These are phyloP conservation scores for Microctonus brassicae DNA, from an alignment of 2,888 invertebrate genomes.

Conservation along the genomic window DNA sequence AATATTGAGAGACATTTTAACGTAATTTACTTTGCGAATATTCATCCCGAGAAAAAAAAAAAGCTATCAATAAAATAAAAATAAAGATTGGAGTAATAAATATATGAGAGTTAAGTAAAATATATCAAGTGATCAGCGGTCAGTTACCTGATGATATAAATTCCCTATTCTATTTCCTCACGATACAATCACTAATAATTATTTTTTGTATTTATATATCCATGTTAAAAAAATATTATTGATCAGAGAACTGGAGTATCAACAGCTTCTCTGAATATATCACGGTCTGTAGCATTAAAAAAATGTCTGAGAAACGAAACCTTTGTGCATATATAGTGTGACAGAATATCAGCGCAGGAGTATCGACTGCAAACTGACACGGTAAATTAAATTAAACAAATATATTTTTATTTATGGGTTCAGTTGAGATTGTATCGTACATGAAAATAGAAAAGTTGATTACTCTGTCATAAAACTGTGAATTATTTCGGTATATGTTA, in stretches of 20 bases:
- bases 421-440: constrained; percentile 33
- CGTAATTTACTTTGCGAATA: not conserved
- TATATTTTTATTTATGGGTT: not conserved
- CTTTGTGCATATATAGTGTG: not conserved
- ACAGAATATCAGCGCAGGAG: constrained; percentile 52
- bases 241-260: constrained; percentile 63
- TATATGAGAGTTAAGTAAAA: not conserved
- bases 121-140: not conserved
- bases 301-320: constrained; percentile 7
- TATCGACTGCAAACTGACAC: constrained; percentile 53
- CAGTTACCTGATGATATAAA: not conserved
- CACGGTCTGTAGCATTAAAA: not conserved
- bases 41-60: not conserved
- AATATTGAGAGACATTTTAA: not conserved
- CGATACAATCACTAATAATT: not conserved
- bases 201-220: not conserved
- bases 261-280: constrained; percentile 55
- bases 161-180: not conserved
- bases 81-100: not conserved
- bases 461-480: not conserved
- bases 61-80: not conserved
- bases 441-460: constrained; percentile 27
- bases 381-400: constrained; percentile 10
- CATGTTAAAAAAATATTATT: not conserved
- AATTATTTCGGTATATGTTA: not conserved